Evolutionary conservation across 2,888 invertebrate genomes (phyloP).

Genomic region (Thysanoteuthis rhombus): DNA sequence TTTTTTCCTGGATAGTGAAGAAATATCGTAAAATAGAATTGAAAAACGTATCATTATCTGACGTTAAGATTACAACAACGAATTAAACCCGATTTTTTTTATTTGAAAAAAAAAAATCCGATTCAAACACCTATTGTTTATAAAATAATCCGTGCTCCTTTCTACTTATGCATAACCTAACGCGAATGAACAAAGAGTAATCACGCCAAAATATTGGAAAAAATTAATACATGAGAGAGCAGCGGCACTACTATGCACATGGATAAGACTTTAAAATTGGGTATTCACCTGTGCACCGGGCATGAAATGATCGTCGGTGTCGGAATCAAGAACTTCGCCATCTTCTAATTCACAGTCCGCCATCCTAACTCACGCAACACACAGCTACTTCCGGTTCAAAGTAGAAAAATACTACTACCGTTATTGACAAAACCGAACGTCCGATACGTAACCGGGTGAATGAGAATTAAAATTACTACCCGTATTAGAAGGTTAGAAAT

Average conservation of each 20-base stretch:
- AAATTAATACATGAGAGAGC: background rate
- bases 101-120: background rate
- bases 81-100: background rate
- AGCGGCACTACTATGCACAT: background rate
- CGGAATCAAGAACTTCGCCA: conserved; percentile 47
- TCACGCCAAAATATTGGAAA: background rate
- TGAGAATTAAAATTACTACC: background rate
- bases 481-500: too few relatives aligned
- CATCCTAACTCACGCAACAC: background rate
- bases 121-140: background rate
- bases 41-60: too few relatives aligned
- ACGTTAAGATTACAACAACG: background rate
- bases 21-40: background rate
- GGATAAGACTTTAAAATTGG: background rate
- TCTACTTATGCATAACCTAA: too few relatives aligned
- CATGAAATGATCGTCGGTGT: conserved; percentile 35
- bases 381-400: background rate
- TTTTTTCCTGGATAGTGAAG: background rate
- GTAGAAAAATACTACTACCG: background rate
- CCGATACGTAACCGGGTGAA: background rate
- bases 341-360: conserved; percentile 43
- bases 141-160: background rate
- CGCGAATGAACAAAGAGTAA: too few relatives aligned
- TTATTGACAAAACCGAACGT: background rate
- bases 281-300: background rate